These are phyloP conservation scores for Murina feae DNA, from an alignment of 2,113 vertebrate genomes.

Conservation along the genomic window DNA sequence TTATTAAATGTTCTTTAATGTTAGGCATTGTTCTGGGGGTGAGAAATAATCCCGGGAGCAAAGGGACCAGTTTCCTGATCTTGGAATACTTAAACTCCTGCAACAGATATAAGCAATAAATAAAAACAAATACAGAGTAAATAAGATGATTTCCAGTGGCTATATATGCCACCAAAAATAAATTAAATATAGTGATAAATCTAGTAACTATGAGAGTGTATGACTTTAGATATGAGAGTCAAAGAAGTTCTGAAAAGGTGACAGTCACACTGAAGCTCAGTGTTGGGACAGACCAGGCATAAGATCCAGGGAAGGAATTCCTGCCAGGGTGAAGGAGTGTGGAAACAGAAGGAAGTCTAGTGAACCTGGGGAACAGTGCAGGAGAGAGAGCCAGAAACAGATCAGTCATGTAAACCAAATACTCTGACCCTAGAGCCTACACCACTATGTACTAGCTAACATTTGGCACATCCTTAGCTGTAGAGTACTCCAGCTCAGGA, in stretches of 20 bases:
- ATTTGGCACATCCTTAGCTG: neutral
- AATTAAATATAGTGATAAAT: neutral
- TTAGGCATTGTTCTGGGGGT: neutral
- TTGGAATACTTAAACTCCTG: neutral
- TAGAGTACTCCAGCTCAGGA: neutral
- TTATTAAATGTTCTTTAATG: neutral
- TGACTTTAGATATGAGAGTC: neutral
- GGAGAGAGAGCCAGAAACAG: neutral
- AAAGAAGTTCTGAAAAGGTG: neutral
- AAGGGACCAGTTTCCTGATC: neutral
- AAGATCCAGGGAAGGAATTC: neutral
- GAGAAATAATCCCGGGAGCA: neutral
- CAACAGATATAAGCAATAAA: neutral
- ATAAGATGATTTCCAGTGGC: neutral
- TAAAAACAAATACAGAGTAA: neutral
- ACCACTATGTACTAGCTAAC: neutral
- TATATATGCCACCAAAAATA: neutral
- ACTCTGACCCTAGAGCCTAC: neutral
- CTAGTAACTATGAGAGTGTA: accelerated
- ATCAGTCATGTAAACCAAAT: neutral
- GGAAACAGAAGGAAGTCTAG: neutral
- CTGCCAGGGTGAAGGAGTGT: too few species aligned
- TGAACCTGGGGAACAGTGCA: neutral
- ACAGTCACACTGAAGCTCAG: neutral
- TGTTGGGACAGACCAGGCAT: neutral